Evolutionary conservation across 2,113 vertebrate species (phyloP), one percentile per base, ranked within the genome.

Genomic region (Halcyon senegalensis): DNA sequence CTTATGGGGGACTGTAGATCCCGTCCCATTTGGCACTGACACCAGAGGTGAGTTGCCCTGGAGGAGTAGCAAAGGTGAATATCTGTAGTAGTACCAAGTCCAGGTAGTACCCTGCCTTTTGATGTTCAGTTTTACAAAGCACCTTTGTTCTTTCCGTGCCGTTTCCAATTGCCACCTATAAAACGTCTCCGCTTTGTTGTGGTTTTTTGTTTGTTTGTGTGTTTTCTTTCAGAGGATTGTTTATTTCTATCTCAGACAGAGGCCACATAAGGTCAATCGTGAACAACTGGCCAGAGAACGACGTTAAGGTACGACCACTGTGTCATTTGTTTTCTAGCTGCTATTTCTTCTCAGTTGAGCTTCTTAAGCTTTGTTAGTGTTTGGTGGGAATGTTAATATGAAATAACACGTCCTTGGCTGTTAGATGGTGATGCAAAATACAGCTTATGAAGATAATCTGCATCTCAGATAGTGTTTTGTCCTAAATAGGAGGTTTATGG

Each of bases 221-320:
- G 27, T 94, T 70, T 13, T 90, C 41, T 97, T 95, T 51, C 97
- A 99, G 99, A 95, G 99, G 99, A 67, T 97, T 99, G 62, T 99
- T 99, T 97, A 99, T 99, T 97, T 99, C 99, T 44, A 99, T 99
- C 97, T 98, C 97, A 93, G 99, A 99, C 98, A 98, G 97, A 98
- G 99, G 99, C 96, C 99, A 99, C 93, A 94, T 99, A 48, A 98
- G 98, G 92, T 99, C 99, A 63, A 99, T 99, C 90, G 97, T 99
- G 97, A 98, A 99, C 97, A 99, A 99, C 98, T 99, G 99, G 99
- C 99, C 99, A 48, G 99, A 99, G 97, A 99, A 98, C 3, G 98
- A 98, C 10, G 99, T 99, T 28, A 98, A 99, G 98, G 99, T 99
- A 98, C 81, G 62, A 46, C 39, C 66, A 50, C 78, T 21, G 35